Base-by-base conservation (phyloP, 1,140 invertebrate species). In the Eulimnadia texana region DNA sequence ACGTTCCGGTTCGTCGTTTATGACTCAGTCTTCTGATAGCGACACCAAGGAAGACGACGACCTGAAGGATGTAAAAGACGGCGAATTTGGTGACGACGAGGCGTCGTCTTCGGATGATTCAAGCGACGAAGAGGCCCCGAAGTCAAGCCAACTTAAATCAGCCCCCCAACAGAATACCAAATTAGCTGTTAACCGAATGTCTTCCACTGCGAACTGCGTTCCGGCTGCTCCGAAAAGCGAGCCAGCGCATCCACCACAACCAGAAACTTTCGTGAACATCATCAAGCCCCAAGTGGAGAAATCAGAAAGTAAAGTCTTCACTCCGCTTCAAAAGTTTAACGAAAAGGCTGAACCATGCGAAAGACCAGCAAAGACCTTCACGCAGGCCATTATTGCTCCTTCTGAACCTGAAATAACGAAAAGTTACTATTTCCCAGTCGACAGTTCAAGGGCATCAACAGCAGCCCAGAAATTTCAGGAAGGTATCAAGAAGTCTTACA, bases 81-180 rank as follows among this genome's bases (percentile, higher is more conserved):
- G 27, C 9, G 27, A 58, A 20, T 25, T 58, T 20, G 55, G 55
- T 29, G 55, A 58, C 25, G 55, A 58, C 28, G 55, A 58, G 42
- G 55, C 55, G 19, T 58, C 55, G 19, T 33, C 27, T 16, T 29
- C 42, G 23, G 28, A 27, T 33, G 55, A 58, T 28, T 24, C 42
- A 2, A 42, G 42, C 27, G 24, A 58, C 28, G 55, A 58, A 3
- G 55, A 54, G 24, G 10, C 52, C n/a, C 52, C 24, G 22, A 23
- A 23, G n/a, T 54, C 33, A 42, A 42, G 16, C 33, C 52, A 16
- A 16, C 33, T 42, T 16, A 42, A 42, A 42, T 16, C 6, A 6
- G 33, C 33, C 33, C 33, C 16, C 33, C n/a, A n/a, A n/a, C n/a
- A n/a, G n/a, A n/a, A n/a, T n/a, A 42, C 33, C 33, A 42, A 42